Evolutionary conservation across 1,140 invertebrate species (phyloP).

Genomic region (Pseudachorutes palmiensis): DNA sequence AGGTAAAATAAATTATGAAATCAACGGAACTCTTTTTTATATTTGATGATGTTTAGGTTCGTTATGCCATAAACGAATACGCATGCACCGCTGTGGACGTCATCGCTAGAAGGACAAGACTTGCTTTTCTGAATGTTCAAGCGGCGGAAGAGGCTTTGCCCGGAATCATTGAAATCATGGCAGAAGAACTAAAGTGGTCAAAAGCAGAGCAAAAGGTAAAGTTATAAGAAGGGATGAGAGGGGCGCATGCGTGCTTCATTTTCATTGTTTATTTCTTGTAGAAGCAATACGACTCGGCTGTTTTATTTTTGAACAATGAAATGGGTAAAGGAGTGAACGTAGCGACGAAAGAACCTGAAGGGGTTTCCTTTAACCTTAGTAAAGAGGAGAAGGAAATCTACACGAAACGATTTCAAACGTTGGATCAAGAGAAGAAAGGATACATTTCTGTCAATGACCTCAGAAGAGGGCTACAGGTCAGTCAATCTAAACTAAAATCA

Average conservation of each 20-base stretch:
- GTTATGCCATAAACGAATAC: slow-evolving; percentile 90
- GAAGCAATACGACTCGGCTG: slow-evolving; percentile 67
- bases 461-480: slow-evolving; percentile 83
- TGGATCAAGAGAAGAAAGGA: slow-evolving; percentile 93
- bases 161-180: slow-evolving; percentile 85
- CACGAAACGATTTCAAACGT: slow-evolving; percentile 86
- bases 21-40: neutral
- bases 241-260: neutral
- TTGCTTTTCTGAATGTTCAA: slow-evolving; percentile 93
- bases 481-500: slow-evolving; percentile 11
- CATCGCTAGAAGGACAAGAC: slow-evolving; percentile 80
- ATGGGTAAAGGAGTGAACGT: slow-evolving; percentile 95
- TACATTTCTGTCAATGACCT: slow-evolving; percentile 98
- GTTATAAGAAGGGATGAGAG: neutral
- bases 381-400: slow-evolving; percentile 90
- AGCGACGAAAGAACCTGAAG: slow-evolving; percentile 62
- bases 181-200: slow-evolving; percentile 85
- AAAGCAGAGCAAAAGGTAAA: slow-evolving; percentile 63
- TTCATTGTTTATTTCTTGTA: slow-evolving; percentile 43
- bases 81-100: slow-evolving; percentile 94
- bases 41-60: slow-evolving; percentile 53
- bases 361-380: slow-evolving; percentile 84
- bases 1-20: slow-evolving; percentile 53
- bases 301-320: slow-evolving; percentile 79
- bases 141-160: slow-evolving; percentile 93